Evolutionary conservation across 2,113 vertebrate species (phyloP).

Genomic region (Cephalopterus ornatus): DNA sequence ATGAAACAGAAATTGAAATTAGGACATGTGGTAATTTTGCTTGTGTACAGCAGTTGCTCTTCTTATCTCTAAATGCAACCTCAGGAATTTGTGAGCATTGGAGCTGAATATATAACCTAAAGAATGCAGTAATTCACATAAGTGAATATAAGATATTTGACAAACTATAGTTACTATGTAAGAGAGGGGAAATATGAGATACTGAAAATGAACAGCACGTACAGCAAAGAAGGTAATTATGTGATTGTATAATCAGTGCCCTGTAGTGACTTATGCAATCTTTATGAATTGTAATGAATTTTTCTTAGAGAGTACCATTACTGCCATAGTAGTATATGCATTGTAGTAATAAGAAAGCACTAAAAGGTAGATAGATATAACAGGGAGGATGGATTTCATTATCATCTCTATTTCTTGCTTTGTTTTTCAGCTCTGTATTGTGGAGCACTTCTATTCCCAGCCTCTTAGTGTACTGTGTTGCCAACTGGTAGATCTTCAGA

Average conservation of each 20-base stretch:
- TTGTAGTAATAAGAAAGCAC: background rate
- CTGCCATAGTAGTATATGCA: background rate
- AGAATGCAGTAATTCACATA: background rate
- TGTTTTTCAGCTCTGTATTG: constrained; percentile 83
- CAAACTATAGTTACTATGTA: background rate
- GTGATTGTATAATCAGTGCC: background rate
- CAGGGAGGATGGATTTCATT: background rate
- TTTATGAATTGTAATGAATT: background rate
- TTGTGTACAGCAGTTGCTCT: background rate
- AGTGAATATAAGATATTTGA: background rate
- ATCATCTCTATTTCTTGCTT: background rate
- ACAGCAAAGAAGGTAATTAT: background rate
- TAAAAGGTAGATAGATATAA: background rate
- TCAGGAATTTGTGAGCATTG: background rate
- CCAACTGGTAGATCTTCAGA: constrained; percentile 71
- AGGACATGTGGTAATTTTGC: background rate
- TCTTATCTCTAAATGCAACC: background rate
- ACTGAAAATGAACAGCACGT: background rate
- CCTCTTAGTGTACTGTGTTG: constrained; percentile 92
- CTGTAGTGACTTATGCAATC: background rate
- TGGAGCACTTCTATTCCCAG: constrained; percentile 91
- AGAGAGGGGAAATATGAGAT: background rate
- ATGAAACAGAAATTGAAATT: background rate
- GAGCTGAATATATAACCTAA: background rate
- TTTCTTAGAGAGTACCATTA: background rate